These are phyloP conservation scores for Natrix natrix DNA, from an alignment of 2,797 vertebrate genomes.

Conservation along the genomic window DNA sequence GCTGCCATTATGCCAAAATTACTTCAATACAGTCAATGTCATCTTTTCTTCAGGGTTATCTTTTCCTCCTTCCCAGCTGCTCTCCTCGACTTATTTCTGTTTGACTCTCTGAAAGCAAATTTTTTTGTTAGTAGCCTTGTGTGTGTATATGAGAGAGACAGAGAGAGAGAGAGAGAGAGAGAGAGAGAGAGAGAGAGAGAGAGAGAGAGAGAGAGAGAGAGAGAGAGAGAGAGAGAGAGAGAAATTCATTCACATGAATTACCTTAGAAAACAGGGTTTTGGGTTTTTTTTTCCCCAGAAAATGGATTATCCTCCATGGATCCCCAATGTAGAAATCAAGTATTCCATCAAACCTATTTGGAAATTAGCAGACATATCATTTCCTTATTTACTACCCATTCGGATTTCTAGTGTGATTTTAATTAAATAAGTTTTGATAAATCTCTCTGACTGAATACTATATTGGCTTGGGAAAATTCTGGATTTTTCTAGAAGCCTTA, in stretches of 20 bases:
- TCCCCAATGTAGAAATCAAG: neutral
- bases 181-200: no score
- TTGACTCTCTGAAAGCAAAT: neutral
- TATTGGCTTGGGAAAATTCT: neutral
- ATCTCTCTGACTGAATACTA: neutral
- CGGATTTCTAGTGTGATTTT: neutral
- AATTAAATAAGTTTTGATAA: neutral
- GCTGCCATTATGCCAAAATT: conserved; percentile 40
- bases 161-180: no score
- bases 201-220: neutral
- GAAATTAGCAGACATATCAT: neutral
- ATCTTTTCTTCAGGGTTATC: conserved; percentile 1
- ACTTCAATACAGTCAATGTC: neutral
- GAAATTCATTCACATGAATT: fast-evolving
- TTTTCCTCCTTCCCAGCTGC: conserved; percentile 23
- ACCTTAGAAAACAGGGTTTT: neutral
- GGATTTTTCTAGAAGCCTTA: neutral
- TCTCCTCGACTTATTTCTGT: fast-evolving
- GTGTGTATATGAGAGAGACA: neutral
- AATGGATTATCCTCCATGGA: neutral
- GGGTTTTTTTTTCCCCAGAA: neutral
- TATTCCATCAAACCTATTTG: neutral
- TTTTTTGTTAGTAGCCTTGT: neutral
- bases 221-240: neutral
- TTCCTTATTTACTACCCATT: neutral